A percentile compares a stretch with the other conserved stretches of the same genome.
phyloP scores from a whole-genome alignment of 2,888 invertebrate species.

The Nineta flava region DNA sequence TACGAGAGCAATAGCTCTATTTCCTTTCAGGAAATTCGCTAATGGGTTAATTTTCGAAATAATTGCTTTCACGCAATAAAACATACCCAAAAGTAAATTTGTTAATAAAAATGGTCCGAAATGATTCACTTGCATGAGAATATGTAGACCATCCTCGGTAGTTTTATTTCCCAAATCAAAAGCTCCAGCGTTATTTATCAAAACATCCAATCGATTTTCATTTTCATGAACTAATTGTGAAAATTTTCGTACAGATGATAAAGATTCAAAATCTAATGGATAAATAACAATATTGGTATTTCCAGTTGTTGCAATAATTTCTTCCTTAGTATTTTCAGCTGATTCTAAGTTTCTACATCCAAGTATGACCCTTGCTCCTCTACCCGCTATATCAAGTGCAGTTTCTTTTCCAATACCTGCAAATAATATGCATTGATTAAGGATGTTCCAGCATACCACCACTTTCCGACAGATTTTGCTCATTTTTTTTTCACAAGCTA shows the following conservation, averaged over 20 bases:
- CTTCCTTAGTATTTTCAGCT: slow-evolving; percentile 21
- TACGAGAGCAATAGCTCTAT: no score
- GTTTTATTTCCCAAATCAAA: slow-evolving; percentile 29
- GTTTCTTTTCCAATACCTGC: slow-evolving; percentile 29
- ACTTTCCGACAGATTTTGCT: no score
- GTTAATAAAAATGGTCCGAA: slow-evolving; percentile 59
- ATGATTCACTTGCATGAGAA: slow-evolving; percentile 52
- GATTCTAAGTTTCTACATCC: slow-evolving; percentile 31
- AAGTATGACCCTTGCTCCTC: slow-evolving; percentile 35
- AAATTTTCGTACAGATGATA: slow-evolving; percentile 41
- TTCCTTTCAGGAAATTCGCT: no score
- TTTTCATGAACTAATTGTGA: slow-evolving; percentile 38
- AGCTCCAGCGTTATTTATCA: slow-evolving; percentile 49
- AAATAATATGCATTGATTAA: no score
- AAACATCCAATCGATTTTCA: slow-evolving; percentile 40
- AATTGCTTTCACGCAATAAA: no score
- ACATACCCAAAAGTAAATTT: slow-evolving; percentile 37
- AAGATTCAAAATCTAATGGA: slow-evolving; percentile 36
- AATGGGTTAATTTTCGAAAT: no score
- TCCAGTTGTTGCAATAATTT: slow-evolving; percentile 23
- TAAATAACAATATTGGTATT: slow-evolving; percentile 26
- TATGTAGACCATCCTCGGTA: slow-evolving; percentile 47
- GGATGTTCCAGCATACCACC: no score
- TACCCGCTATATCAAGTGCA: slow-evolving; percentile 27
- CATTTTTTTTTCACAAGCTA: no score